Conservation (phyloP, 1,140 invertebrate species). For the Homarus americanus region DNA sequence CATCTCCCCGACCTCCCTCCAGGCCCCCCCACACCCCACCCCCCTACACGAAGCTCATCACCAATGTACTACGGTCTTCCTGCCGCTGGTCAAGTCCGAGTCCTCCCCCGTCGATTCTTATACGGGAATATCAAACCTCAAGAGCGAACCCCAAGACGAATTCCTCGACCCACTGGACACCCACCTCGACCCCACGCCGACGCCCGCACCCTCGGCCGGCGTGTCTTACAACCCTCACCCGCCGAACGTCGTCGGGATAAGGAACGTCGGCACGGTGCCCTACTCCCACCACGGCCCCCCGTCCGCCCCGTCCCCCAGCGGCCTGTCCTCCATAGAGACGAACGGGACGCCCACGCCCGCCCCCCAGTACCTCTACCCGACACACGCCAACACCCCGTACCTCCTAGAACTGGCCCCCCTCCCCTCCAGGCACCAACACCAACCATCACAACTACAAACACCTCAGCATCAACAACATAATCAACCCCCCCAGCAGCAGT, state of each 20-base stretch:
- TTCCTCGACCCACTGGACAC: constrained; percentile 46
- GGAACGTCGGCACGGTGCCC: constrained; percentile 11
- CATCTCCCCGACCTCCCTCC: constrained; percentile 30
- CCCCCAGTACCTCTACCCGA: constrained; percentile 45
- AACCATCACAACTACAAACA: constrained; percentile 10
- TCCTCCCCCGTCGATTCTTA: constrained; percentile 27
- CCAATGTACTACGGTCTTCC: no score
- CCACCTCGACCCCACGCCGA: constrained; percentile 16
- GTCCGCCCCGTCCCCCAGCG: constrained; percentile 28
- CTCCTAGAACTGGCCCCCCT: constrained; percentile 51
- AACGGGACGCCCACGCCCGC: constrained; percentile 55
- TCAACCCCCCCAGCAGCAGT: not conserved
- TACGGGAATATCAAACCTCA: constrained; percentile 18
- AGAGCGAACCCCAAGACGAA: constrained; percentile 58
- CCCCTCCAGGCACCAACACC: constrained; percentile 41
- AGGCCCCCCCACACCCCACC: constrained; percentile 9
- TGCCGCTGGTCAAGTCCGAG: constrained; percentile 51
- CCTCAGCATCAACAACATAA: constrained; percentile 38
- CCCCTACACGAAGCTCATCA: constrained; percentile 35
- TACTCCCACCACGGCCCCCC: constrained; percentile 54
- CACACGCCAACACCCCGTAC: constrained; percentile 40
- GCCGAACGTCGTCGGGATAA: constrained; percentile 14
- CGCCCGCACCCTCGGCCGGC: constrained; percentile 13
- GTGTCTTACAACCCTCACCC: constrained; percentile 14
- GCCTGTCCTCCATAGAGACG: constrained; percentile 34